Conservation (phyloP, 2,113 vertebrate species). For the Choloepus hoffmanni region DNA sequence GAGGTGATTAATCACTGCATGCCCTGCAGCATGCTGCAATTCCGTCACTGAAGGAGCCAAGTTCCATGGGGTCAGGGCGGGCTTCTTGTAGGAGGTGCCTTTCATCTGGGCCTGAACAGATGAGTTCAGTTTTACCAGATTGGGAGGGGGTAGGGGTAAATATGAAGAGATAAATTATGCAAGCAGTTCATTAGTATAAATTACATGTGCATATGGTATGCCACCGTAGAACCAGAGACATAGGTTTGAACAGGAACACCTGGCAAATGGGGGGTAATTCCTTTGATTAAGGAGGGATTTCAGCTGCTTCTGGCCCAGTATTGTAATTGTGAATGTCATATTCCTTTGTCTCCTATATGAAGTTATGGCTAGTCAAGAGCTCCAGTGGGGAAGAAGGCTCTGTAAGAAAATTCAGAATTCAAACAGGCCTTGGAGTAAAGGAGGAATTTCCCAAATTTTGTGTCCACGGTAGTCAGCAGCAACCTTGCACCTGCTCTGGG, state of each 20-base stretch:
- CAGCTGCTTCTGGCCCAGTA: background rate
- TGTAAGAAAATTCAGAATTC: background rate
- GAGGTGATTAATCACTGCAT: background rate
- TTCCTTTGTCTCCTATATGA: background rate
- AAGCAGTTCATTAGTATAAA: background rate
- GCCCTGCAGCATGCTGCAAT: background rate
- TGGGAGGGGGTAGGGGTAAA: background rate
- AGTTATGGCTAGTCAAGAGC: background rate
- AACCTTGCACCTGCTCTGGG: background rate
- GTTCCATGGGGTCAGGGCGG: background rate
- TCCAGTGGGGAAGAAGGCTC: background rate
- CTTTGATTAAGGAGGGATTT: background rate
- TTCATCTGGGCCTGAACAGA: background rate
- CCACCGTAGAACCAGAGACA: background rate
- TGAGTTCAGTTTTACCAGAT: background rate
- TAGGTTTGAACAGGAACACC: background rate
- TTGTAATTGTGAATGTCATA: background rate
- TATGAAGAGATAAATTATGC: background rate
- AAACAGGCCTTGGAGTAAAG: background rate
- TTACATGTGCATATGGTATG: rapidly evolving
- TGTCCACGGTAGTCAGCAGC: background rate
- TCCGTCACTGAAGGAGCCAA: background rate
- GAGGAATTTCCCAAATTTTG: background rate
- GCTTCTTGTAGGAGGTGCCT: background rate
- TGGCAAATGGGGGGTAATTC: background rate